Evolutionary conservation across 2,113 vertebrate genomes (phyloP).

Genomic region (Scomber scombrus): DNA sequence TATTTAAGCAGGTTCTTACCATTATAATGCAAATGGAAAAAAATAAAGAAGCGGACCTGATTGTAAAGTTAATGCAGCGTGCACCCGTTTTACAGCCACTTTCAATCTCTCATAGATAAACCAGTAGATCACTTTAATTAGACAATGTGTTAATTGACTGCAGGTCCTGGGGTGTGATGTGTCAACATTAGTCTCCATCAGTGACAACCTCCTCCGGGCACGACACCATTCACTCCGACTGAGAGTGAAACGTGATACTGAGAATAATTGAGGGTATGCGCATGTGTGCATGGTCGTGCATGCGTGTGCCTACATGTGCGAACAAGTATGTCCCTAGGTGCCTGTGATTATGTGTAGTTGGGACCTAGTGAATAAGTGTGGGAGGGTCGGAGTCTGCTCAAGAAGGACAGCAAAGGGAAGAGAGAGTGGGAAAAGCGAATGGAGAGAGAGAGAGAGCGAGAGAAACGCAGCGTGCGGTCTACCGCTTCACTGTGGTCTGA

Average conservation of each 20-base stretch:
- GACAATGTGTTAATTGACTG: slow-evolving; percentile 85
- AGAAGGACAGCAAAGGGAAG: slow-evolving; percentile 7
- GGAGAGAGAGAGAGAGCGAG: slow-evolving; percentile 8
- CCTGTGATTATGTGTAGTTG: slow-evolving; percentile 2
- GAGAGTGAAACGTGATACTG: slow-evolving; percentile 54
- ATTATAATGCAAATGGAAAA: slow-evolving; percentile 76
- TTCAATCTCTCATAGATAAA: slow-evolving; percentile 74
- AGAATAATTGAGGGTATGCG: slow-evolving; percentile 26
- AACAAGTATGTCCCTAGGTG: slow-evolving; percentile 1
- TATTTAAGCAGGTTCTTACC: slow-evolving; percentile 74
- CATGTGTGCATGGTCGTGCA: neutral
- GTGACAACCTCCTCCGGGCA: slow-evolving; percentile 52
- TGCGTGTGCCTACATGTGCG: neutral
- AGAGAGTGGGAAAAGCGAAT: neutral
- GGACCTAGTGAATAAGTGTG: slow-evolving; percentile 35
- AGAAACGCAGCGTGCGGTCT: slow-evolving; percentile 22
- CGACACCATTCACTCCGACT: slow-evolving; percentile 28
- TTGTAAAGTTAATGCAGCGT: slow-evolving; percentile 78
- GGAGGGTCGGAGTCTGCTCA: slow-evolving; percentile 22
- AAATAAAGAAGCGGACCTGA: slow-evolving; percentile 71
- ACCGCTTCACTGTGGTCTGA: slow-evolving; percentile 58
- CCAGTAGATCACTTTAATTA: slow-evolving; percentile 85
- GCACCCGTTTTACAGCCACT: slow-evolving; percentile 74
- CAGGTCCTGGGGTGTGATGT: slow-evolving; percentile 76
- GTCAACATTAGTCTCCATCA: slow-evolving; percentile 82